A percentile compares a stretch with the other conserved stretches of the same genome.
These are phyloP conservation scores for Himalopsyche japonica DNA, from an alignment of 2,888 invertebrate species.

Conservation along the genomic window DNA sequence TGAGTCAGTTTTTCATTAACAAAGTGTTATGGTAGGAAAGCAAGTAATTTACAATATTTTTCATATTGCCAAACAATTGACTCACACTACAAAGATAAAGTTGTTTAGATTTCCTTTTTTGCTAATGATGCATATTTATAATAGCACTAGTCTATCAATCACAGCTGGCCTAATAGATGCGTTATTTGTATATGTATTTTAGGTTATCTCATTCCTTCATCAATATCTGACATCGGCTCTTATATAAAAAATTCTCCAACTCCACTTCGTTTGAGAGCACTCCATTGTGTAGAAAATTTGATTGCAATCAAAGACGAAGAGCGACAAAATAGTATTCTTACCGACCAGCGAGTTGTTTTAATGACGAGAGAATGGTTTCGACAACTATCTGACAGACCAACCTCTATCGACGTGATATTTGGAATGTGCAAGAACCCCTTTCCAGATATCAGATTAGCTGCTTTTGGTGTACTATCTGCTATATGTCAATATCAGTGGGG, in stretches of 20 bases:
- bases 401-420: conserved; percentile 65
- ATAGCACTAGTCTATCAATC: no score
- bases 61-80: no score
- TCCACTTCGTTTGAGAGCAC: conserved; percentile 69
- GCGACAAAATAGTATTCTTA: conserved; percentile 48
- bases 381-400: conserved; percentile 48
- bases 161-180: no score
- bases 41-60: no score
- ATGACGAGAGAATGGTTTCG: conserved; percentile 61
- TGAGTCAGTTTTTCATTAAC: no score
- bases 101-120: no score
- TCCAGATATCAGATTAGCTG: conserved; percentile 72
- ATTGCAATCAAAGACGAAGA: conserved; percentile 53
- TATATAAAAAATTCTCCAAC: conserved; percentile 65
- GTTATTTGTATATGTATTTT: conserved; percentile 35
- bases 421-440: conserved; percentile 77
- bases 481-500: conserved; percentile 80
- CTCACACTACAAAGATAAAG: no score
- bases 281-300: conserved; percentile 66
- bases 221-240: conserved; percentile 63
- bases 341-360: conserved; percentile 55
- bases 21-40: no score
- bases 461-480: conserved; percentile 67
- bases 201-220: conserved; percentile 57
- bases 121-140: no score